Evolutionary conservation across 1,140 invertebrate species (phyloP).

Genomic region (Oncopodura yosiiana): DNA sequence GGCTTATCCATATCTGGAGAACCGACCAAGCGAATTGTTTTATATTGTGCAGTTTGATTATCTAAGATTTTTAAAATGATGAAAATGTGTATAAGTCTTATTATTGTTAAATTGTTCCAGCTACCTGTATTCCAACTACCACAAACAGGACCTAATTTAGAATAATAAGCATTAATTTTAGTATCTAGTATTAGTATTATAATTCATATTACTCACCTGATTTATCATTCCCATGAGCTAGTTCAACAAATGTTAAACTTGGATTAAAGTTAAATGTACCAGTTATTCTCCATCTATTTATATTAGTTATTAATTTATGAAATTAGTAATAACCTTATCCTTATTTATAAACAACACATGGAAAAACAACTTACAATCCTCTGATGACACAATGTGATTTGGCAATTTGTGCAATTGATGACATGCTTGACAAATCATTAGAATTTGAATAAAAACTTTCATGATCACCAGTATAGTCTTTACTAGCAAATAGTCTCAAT

Average conservation of each 20-base stretch:
- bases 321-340: neutral
- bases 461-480: constrained; percentile 5
- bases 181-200: too few species aligned
- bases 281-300: constrained; percentile 16
- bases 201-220: too few species aligned
- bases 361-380: constrained; percentile 15
- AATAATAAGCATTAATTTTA: too few species aligned
- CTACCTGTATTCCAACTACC: constrained; percentile 15
- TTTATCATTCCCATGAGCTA: constrained; percentile 15
- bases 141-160: constrained; percentile 10
- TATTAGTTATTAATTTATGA: neutral
- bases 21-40: constrained; percentile 21
- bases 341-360: neutral
- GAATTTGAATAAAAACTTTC: constrained; percentile 12
- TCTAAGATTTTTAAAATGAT: too few species aligned
- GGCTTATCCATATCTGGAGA: constrained; percentile 19
- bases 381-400: constrained; percentile 25
- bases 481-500: constrained; percentile 13
- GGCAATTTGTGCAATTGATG: constrained; percentile 10
- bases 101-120: too few species aligned
- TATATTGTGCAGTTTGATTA: constrained; percentile 21
- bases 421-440: neutral
- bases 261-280: constrained; percentile 20
- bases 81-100: too few species aligned
- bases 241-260: constrained; percentile 16